A percentile compares a stretch with the other conserved stretches of the same genome.
phyloP scores from a whole-genome alignment of 2,888 invertebrate genomes.

The Cheilosia scutellata region DNA sequence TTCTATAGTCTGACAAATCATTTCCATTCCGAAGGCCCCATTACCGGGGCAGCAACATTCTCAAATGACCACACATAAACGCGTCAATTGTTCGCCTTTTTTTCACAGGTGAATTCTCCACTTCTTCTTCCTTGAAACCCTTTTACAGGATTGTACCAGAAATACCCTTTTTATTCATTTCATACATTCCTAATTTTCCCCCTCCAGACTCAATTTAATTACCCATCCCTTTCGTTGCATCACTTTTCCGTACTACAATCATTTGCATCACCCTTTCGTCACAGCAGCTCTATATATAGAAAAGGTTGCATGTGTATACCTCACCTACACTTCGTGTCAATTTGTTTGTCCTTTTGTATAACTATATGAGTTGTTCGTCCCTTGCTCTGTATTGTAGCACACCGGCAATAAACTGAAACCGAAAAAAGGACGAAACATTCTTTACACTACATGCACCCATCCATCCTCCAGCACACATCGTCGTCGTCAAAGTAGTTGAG shows the following conservation, averaged over 20 bases:
- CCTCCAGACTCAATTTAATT: slow-evolving; percentile 35
- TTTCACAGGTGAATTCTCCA: no score
- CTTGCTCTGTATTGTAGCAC: background rate
- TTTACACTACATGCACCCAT: slow-evolving; percentile 48
- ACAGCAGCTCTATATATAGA: background rate
- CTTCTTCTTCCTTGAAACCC: no score
- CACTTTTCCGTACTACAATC: slow-evolving; percentile 1
- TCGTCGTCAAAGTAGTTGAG: slow-evolving; percentile 58
- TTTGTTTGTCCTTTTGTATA: slow-evolving; percentile 54
- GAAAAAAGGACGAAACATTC: slow-evolving; percentile 55
- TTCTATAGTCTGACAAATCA: no score
- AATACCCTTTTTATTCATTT: no score
- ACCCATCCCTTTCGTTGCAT: slow-evolving; percentile 20
- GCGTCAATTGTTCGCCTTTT: no score
- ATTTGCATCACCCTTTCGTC: slow-evolving; percentile 1
- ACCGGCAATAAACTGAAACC: slow-evolving; percentile 62
- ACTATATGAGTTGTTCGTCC: slow-evolving; percentile 33
- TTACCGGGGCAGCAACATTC: no score
- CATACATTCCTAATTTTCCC: background rate
- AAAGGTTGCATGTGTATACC: slow-evolving; percentile 21
- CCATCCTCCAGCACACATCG: slow-evolving; percentile 35
- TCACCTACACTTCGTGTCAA: slow-evolving; percentile 46
- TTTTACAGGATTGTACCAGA: no score
- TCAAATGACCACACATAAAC: no score
- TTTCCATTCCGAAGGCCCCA: no score